Percentiles rank a stretch among this genome's conserved stretches.
Evolutionary conservation across 2,888 invertebrate genomes (phyloP).

Genomic region (Tyria jacobaeae): DNA sequence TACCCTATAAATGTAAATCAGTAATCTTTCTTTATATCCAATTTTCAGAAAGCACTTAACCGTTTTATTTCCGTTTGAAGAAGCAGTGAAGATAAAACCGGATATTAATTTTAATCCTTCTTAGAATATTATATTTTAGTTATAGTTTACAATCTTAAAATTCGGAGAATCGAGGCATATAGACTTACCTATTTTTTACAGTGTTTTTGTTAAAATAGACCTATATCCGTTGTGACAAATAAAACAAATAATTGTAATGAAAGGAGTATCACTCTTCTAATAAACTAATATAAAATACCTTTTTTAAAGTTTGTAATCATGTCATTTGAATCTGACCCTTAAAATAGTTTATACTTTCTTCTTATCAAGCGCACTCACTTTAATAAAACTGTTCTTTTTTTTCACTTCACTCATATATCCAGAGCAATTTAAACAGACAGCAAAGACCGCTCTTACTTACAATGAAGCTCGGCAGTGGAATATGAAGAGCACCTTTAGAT

Average conservation of each 20-base stretch:
- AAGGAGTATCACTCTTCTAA: no score
- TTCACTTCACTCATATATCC: not conserved
- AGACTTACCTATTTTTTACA: not conserved
- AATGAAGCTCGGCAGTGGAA: constrained; percentile 66
- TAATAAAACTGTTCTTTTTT: not conserved
- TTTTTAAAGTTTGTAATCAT: no score
- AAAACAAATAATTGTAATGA: no score
- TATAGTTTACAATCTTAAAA: constrained; percentile 23
- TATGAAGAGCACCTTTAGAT: constrained; percentile 58
- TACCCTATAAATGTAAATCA: not conserved
- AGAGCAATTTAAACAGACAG: constrained; percentile 54
- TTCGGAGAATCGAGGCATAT: not conserved
- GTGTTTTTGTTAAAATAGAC: no score
- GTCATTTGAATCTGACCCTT: not conserved
- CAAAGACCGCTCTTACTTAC: not conserved
- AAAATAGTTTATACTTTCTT: not conserved
- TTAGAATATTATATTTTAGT: not conserved
- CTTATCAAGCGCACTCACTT: not conserved
- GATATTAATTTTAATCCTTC: constrained; percentile 7
- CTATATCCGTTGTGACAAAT: not conserved
- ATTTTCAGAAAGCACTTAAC: not conserved
- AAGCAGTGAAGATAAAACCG: constrained; percentile 4
- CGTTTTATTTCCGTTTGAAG: constrained; percentile 4
- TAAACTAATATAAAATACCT: no score
- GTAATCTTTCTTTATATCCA: not conserved